Conservation (phyloP, 2,888 invertebrate species). For the Andricus quercusramuli region DNA sequence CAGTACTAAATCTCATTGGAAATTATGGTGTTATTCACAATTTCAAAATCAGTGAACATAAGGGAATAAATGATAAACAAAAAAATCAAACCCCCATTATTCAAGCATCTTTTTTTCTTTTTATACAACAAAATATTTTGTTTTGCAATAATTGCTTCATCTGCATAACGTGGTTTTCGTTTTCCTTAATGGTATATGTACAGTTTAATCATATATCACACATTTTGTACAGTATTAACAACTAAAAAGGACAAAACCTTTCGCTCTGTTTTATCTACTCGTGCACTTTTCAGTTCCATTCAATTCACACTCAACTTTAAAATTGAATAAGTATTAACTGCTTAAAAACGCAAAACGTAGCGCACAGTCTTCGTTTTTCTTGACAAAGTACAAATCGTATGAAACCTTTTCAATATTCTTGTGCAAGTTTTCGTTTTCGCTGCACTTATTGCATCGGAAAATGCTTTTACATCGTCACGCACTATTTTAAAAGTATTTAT, state of each 20-base stretch:
- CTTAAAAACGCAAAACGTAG: conserved; percentile 57
- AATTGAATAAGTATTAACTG: conserved; percentile 46
- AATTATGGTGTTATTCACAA: conserved; percentile 5
- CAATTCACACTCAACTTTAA: conserved; percentile 38
- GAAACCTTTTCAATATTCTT: conserved; percentile 65
- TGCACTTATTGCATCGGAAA: conserved; percentile 9
- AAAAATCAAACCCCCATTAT: conserved; percentile 68
- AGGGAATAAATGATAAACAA: conserved; percentile 66
- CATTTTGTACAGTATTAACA: conserved; percentile 72
- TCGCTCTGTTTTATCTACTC: conserved; percentile 30
- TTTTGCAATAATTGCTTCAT: conserved; percentile 60
- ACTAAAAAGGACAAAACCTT: conserved; percentile 59
- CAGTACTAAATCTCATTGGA: conserved; percentile 5
- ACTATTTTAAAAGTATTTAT: conserved; percentile 26
- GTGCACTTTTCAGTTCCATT: conserved; percentile 46
- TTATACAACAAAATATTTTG: conserved; percentile 74
- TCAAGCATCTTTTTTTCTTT: conserved; percentile 67
- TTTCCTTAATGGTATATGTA: conserved; percentile 63
- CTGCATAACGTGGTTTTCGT: conserved; percentile 58
- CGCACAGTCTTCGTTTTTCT: conserved; percentile 44
- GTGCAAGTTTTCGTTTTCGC: conserved; percentile 51
- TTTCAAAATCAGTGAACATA: conserved; percentile 47
- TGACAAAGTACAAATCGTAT: conserved; percentile 70
- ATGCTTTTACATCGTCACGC: conserved; percentile 14
- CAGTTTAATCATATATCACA: conserved; percentile 72